Conservation (phyloP, 1,140 invertebrate genomes). For the Coenobita brevimanus region DNA sequence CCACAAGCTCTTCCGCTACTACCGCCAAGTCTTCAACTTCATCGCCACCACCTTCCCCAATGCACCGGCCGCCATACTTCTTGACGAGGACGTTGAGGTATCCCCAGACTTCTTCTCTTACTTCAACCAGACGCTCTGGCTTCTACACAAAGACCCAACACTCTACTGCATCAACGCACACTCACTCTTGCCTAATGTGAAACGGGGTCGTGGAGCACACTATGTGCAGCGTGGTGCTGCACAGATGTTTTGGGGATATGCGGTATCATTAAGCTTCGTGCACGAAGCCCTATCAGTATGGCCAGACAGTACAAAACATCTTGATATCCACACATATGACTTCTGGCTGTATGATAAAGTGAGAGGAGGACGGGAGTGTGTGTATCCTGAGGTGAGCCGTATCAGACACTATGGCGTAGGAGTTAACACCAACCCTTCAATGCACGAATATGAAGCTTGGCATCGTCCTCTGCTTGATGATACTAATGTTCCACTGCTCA, state of each 20-base stretch:
- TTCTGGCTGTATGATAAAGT: slow-evolving; percentile 62
- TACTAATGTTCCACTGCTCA: background rate
- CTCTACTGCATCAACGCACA: slow-evolving; percentile 70
- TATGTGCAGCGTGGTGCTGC: slow-evolving; percentile 37
- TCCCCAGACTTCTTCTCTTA: slow-evolving; percentile 80
- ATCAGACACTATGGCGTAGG: slow-evolving; percentile 52
- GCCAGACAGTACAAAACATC: slow-evolving; percentile 1
- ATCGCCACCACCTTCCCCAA: slow-evolving; percentile 39
- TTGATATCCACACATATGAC: slow-evolving; percentile 46
- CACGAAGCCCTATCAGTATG: slow-evolving; percentile 45
- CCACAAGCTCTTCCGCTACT: slow-evolving; percentile 14
- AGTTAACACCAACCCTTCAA: slow-evolving; percentile 19
- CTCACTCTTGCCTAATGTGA: background rate
- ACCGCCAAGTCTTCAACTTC: slow-evolving; percentile 47
- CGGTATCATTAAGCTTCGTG: slow-evolving; percentile 46
- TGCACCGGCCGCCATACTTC: slow-evolving; percentile 75
- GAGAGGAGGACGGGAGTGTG: slow-evolving; percentile 45
- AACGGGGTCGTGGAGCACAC: slow-evolving; percentile 4
- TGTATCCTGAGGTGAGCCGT: slow-evolving; percentile 60
- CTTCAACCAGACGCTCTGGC: slow-evolving; percentile 78
- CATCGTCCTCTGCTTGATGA: slow-evolving; percentile 4
- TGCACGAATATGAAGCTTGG: slow-evolving; percentile 28
- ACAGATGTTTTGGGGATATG: slow-evolving; percentile 65
- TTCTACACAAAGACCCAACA: slow-evolving; percentile 77
- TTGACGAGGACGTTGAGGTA: slow-evolving; percentile 82